Percentiles rank a stretch among this genome's conserved stretches.
These are phyloP conservation scores for Phlogophora meticulosa DNA, from an alignment of 2,888 invertebrate genomes.

Conservation along the genomic window DNA sequence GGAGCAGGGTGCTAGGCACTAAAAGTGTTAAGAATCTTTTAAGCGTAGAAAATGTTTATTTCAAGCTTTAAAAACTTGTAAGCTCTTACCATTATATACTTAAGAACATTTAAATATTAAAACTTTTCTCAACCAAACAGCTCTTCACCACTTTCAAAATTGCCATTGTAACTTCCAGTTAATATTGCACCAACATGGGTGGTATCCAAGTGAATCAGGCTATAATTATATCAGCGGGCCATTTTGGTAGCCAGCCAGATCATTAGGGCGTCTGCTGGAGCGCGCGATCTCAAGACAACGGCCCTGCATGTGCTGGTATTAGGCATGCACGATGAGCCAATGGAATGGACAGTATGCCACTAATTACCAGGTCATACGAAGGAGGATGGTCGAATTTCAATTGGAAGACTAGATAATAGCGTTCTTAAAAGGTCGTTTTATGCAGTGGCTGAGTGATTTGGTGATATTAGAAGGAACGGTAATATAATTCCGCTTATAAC, in stretches of 20 bases:
- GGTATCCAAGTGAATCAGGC: constrained; percentile 18
- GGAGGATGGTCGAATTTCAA: neutral
- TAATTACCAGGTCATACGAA: constrained; percentile 23
- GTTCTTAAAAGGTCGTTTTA: no score
- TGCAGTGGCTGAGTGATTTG: neutral
- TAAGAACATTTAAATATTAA: neutral
- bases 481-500: no score
- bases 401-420: neutral
- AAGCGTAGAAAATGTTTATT: neutral
- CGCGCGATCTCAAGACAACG: constrained; percentile 51
- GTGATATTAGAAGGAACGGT: no score
- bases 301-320: constrained; percentile 21
- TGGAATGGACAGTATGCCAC: constrained; percentile 15
- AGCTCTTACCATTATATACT: neutral
- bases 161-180: neutral
- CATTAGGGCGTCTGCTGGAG: constrained; percentile 39
- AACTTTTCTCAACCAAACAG: neutral
- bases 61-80: neutral
- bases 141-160: neutral
- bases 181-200: constrained; percentile 4
- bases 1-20: no score
- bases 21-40: neutral
- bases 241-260: constrained; percentile 46
- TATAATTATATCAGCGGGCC: constrained; percentile 32
- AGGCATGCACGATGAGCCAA: constrained; percentile 10